Conservation (phyloP, 2,888 invertebrate species). For the Cosmorhoe ocellata region DNA sequence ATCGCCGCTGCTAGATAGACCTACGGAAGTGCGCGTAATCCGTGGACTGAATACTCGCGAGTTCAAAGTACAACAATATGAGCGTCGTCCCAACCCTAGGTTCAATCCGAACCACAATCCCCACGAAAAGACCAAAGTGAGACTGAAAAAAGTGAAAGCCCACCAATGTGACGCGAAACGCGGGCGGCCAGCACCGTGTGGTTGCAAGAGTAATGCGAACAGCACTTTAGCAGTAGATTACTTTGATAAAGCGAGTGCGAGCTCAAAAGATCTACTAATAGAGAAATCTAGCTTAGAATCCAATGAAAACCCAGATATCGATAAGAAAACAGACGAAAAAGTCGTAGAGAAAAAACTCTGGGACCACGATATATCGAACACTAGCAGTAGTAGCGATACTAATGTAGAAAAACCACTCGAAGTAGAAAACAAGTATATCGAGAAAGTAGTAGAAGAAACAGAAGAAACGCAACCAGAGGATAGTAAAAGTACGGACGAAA, state of each 20-base stretch:
- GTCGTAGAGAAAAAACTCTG: constrained; percentile 65
- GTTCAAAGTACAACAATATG: constrained; percentile 66
- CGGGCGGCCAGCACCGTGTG: constrained; percentile 56
- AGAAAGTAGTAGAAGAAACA: constrained; percentile 51
- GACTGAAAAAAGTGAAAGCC: constrained; percentile 71
- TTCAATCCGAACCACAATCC: constrained; percentile 30
- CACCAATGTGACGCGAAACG: constrained; percentile 59
- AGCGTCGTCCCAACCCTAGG: constrained; percentile 60
- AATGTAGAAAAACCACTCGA: constrained; percentile 62
- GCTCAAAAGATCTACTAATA: constrained; percentile 87
- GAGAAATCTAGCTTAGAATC: constrained; percentile 81
- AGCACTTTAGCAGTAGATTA: constrained; percentile 61
- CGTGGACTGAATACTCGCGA: constrained; percentile 67
- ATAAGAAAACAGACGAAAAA: constrained; percentile 40
- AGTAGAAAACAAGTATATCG: constrained; percentile 45
- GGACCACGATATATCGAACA: constrained; percentile 82
- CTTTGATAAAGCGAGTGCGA: constrained; percentile 86
- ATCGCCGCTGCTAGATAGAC: constrained; percentile 85
- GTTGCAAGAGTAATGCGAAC: constrained; percentile 53
- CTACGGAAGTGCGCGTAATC: constrained; percentile 70
- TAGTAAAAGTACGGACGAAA: constrained; percentile 69
- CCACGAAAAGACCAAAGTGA: constrained; percentile 68
- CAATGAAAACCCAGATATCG: constrained; percentile 68
- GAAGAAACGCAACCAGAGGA: constrained; percentile 62
- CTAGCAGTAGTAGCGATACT: constrained; percentile 82